Evolutionary conservation across 2,797 vertebrate genomes (phyloP).

Genomic region (Amblyopsis hoosieri): DNA sequence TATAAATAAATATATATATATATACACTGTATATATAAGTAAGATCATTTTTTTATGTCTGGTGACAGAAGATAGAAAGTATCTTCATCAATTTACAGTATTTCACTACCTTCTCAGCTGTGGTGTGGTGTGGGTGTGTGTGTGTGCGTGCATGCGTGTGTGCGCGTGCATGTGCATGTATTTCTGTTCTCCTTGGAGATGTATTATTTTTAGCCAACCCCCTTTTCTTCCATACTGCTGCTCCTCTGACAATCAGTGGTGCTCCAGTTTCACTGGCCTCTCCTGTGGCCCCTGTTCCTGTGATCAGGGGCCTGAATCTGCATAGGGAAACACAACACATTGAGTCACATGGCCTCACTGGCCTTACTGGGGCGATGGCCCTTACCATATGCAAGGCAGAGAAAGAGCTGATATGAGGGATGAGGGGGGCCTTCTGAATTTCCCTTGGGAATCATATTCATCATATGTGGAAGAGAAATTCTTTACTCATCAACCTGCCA

Average conservation of each 20-base stretch:
- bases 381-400: background rate
- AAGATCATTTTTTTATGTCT: too few species aligned
- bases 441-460: too few species aligned
- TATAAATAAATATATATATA: background rate
- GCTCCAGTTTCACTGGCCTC: slow-evolving; percentile 81
- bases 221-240: slow-evolving; percentile 65
- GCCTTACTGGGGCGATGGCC: slow-evolving; percentile 4
- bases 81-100: background rate
- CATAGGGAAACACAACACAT: slow-evolving; percentile 49
- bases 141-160: slow-evolving; percentile 30
- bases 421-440: background rate
- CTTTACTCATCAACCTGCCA: background rate
- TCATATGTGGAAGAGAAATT: slow-evolving; percentile 4
- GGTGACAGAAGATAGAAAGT: too few species aligned
- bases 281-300: slow-evolving; percentile 70
- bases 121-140: slow-evolving; percentile 9
- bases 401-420: background rate
- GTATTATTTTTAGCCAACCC: slow-evolving; percentile 82
- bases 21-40: background rate
- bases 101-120: background rate
- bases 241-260: slow-evolving; percentile 75
- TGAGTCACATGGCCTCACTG: slow-evolving; percentile 1
- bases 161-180: slow-evolving; percentile 61
- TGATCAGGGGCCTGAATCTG: slow-evolving; percentile 60
- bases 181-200: slow-evolving; percentile 83